Evolutionary conservation across 1,140 invertebrate species (phyloP).

Genomic region (Amphibalanus amphitrite): DNA sequence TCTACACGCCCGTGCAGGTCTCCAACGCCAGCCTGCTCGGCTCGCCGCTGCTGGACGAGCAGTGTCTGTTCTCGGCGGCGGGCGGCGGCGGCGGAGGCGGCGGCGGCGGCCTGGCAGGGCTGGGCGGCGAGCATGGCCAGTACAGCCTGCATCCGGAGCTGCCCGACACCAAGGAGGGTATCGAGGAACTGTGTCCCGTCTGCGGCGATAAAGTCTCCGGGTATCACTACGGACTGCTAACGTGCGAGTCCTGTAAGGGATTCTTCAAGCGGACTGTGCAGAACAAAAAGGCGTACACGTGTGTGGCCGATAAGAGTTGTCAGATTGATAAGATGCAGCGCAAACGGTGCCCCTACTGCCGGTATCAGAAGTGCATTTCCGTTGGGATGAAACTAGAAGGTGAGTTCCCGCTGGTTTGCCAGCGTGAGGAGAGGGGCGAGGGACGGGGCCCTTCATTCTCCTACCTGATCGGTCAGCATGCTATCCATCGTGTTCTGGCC

Average conservation of each 20-base stretch:
- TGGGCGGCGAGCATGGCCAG: constrained; percentile 30
- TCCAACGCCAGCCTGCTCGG: not conserved
- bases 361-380: constrained; percentile 97
- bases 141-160: constrained; percentile 48
- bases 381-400: constrained; percentile 99
- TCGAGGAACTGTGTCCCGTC: constrained; percentile 93
- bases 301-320: constrained; percentile 88
- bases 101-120: constrained; percentile 25
- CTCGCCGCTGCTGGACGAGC: constrained; percentile 14
- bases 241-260: constrained; percentile 98
- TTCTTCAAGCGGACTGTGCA: constrained; percentile 99
- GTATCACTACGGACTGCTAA: constrained; percentile 97
- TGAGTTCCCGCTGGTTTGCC: constrained; percentile 34
- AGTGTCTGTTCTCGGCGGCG: constrained; percentile 27
- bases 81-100: too few relatives aligned
- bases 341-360: constrained; percentile 93
- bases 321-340: constrained; percentile 96
- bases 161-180: constrained; percentile 79
- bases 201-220: constrained; percentile 98
- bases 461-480: too few relatives aligned
- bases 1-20: not conserved
- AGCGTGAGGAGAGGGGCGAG: too few relatives aligned
- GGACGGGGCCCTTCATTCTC: too few relatives aligned
- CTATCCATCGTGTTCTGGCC: too few relatives aligned
- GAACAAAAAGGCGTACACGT: constrained; percentile 97